A percentile compares a stretch with the other conserved stretches of the same genome.
These are phyloP conservation scores for Metopolophium dirhodum DNA, from an alignment of 1,140 invertebrate genomes.

Conservation along the genomic window DNA sequence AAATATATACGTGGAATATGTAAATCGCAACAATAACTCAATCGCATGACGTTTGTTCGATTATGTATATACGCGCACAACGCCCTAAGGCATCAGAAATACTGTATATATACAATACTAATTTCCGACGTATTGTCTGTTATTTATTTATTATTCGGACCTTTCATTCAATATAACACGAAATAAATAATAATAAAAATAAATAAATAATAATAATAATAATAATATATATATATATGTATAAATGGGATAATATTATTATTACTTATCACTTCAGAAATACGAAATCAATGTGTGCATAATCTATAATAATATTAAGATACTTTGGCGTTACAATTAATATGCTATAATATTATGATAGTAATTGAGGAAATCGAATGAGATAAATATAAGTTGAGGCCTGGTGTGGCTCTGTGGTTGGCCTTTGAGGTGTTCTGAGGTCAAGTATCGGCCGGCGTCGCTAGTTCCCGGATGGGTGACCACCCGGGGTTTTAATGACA, in stretches of 20 bases:
- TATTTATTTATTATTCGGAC: slow-evolving; percentile 8
- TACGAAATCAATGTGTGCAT: neutral
- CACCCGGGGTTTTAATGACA: too few species aligned
- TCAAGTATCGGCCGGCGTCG: too few species aligned
- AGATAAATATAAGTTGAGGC: neutral
- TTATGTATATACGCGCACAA: slow-evolving; percentile 3
- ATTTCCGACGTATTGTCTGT: slow-evolving; percentile 38
- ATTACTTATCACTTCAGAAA: neutral
- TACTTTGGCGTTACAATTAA: too few species aligned
- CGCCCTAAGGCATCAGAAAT: neutral
- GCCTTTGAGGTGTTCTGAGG: too few species aligned
- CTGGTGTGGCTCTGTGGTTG: too few species aligned
- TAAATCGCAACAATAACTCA: slow-evolving; percentile 38
- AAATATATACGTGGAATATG: neutral
- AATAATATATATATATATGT: neutral
- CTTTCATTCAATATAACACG: neutral
- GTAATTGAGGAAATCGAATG: neutral
- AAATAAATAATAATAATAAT: too few species aligned
- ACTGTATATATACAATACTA: neutral
- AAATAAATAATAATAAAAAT: neutral
- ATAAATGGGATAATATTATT: neutral
- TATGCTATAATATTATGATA: too few species aligned
- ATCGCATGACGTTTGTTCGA: slow-evolving; percentile 39
- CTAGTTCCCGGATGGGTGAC: too few species aligned
- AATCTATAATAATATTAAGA: too few species aligned